These are phyloP conservation scores for Poliocrania exsul DNA, from an alignment of 2,797 vertebrate genomes.

Conservation along the genomic window DNA sequence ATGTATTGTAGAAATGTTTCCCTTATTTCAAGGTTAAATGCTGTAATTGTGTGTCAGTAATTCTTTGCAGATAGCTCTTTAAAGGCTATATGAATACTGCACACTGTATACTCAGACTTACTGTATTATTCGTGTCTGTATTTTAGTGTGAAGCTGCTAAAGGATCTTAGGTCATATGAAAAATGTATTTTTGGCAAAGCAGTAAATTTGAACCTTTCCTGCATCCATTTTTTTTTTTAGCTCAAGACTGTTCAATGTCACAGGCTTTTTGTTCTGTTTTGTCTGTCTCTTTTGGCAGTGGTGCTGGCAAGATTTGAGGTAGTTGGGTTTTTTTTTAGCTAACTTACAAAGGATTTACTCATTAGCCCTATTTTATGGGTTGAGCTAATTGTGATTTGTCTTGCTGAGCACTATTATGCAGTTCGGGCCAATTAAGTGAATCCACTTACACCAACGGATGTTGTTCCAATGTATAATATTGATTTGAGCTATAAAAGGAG, in stretches of 20 bases:
- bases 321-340: constrained; percentile 1
- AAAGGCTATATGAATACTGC: background rate
- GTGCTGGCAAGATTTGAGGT: constrained; percentile 26
- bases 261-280: constrained; percentile 50
- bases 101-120: background rate
- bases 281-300: background rate
- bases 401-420: constrained; percentile 65
- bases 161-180: background rate
- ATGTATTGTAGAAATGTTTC: background rate
- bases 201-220: constrained; percentile 22
- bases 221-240: background rate
- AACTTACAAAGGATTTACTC: constrained; percentile 65
- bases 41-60: background rate
- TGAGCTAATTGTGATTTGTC: constrained; percentile 73
- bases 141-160: background rate
- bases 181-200: constrained; percentile 6
- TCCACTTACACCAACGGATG: constrained; percentile 53
- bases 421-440: constrained; percentile 71
- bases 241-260: background rate
- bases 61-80: background rate
- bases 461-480: constrained; percentile 61
- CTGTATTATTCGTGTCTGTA: background rate
- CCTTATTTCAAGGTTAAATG: background rate
- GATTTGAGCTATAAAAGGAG: constrained; percentile 60
- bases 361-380: constrained; percentile 68